A percentile compares a stretch with the other conserved stretches of the same genome.
Evolutionary conservation across 2,797 vertebrate genomes (phyloP).

Genomic region (Anguilla anguilla): DNA sequence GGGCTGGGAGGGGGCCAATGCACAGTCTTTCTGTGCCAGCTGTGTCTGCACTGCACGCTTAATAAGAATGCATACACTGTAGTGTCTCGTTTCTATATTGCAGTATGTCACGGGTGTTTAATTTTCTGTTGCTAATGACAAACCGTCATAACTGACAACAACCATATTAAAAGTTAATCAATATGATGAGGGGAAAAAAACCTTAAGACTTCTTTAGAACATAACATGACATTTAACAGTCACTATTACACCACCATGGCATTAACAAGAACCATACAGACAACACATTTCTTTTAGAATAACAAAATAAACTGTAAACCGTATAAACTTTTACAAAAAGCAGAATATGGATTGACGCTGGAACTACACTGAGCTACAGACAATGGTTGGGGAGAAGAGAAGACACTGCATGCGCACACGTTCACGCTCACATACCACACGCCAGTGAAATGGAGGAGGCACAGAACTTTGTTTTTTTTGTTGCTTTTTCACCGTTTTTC

Average conservation of each 20-base stretch:
- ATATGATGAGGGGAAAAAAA: conserved; percentile 39
- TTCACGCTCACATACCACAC: background rate
- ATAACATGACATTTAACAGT: conserved; percentile 23
- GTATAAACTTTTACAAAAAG: conserved; percentile 81
- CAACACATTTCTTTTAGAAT: conserved; percentile 65
- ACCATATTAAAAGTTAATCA: conserved; percentile 20
- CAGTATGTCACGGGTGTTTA: background rate
- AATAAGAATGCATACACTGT: conserved; percentile 10
- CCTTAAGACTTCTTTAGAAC: conserved; percentile 46
- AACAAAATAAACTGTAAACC: conserved; percentile 60
- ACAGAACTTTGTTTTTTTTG: background rate
- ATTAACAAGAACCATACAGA: conserved; percentile 66
- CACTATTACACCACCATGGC: conserved; percentile 73
- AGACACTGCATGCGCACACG: conserved; percentile 26
- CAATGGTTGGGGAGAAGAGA: conserved; percentile 42
- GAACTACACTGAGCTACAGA: conserved; percentile 57
- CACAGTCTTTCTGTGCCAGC: background rate
- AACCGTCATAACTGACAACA: conserved; percentile 25
- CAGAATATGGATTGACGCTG: conserved; percentile 62
- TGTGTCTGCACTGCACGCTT: background rate
- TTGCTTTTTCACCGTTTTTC: background rate
- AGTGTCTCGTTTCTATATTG: conserved; percentile 16
- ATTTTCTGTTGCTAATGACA: conserved; percentile 5
- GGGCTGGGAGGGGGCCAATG: background rate
- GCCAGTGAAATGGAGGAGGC: background rate